Evolutionary conservation across 1,140 invertebrate species (phyloP).

Genomic region (Heliothis virescens): DNA sequence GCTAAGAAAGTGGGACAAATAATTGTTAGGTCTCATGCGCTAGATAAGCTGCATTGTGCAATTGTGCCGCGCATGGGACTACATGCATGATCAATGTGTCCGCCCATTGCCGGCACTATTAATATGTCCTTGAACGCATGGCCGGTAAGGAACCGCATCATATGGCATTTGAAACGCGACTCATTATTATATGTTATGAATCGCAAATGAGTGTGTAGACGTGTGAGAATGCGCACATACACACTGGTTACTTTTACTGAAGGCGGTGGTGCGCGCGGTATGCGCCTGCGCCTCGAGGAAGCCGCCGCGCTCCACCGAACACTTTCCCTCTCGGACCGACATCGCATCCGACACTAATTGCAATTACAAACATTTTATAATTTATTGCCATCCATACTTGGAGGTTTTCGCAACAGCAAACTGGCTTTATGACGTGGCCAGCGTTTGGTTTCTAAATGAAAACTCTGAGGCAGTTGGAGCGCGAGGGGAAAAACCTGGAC

Average conservation of each 20-base stretch:
- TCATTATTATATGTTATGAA: slow-evolving; percentile 47
- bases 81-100: slow-evolving; percentile 71
- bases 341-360: slow-evolving; percentile 62
- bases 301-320: slow-evolving; percentile 67
- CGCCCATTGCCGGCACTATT: slow-evolving; percentile 75
- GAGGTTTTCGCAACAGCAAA: slow-evolving; percentile 52
- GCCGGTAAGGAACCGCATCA: slow-evolving; percentile 53
- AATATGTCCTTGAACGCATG: slow-evolving; percentile 77
- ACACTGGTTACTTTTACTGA: slow-evolving; percentile 65
- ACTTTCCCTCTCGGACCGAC: slow-evolving; percentile 75
- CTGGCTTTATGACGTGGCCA: slow-evolving; percentile 53
- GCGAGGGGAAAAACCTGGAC: slow-evolving; percentile 48
- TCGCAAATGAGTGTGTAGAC: slow-evolving; percentile 49
- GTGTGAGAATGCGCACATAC: slow-evolving; percentile 46
- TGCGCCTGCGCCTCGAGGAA: slow-evolving; percentile 62
- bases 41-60: slow-evolving; percentile 83
- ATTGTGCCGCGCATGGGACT: slow-evolving; percentile 66
- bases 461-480: slow-evolving; percentile 52
- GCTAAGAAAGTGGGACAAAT: slow-evolving; percentile 77
- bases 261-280: slow-evolving; percentile 49
- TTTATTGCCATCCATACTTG: slow-evolving; percentile 48
- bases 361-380: slow-evolving; percentile 58
- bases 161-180: slow-evolving; percentile 58
- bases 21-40: slow-evolving; percentile 75
- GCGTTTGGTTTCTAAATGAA: slow-evolving; percentile 61